Conservation (phyloP, 2,888 invertebrate genomes). For the Trissoscelio sp. region DNA sequence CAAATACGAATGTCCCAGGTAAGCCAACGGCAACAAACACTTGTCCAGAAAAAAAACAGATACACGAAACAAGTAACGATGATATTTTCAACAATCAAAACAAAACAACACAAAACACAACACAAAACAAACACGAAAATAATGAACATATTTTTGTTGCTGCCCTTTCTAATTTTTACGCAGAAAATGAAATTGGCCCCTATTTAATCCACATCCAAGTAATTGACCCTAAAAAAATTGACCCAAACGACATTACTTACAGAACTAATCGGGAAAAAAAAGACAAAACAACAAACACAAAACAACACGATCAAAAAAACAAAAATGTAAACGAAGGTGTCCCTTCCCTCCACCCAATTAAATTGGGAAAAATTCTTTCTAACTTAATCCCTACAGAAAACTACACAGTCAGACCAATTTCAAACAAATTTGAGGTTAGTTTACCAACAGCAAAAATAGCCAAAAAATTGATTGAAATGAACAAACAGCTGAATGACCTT, state of each 20-base stretch:
- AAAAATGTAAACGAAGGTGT: too few species aligned
- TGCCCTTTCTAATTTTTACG: too few species aligned
- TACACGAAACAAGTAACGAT: too few species aligned
- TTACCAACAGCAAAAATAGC: background rate
- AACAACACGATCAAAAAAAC: too few species aligned
- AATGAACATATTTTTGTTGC: too few species aligned
- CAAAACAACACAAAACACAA: too few species aligned
- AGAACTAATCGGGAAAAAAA: background rate
- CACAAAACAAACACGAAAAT: too few species aligned
- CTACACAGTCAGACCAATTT: background rate
- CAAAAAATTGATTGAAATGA: background rate
- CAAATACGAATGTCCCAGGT: too few species aligned
- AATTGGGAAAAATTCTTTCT: background rate
- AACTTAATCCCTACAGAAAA: background rate
- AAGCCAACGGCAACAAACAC: too few species aligned
- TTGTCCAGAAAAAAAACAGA: too few species aligned
- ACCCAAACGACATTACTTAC: background rate
- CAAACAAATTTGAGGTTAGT: constrained; percentile 1
- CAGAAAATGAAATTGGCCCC: background rate
- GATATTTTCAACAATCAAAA: too few species aligned
- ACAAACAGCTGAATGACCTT: background rate
- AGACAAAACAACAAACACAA: background rate
- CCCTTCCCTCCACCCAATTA: background rate
- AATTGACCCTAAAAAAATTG: background rate
- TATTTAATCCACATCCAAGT: background rate